phyloP scores from a whole-genome alignment of 2,888 invertebrate genomes.

The Dione juno region DNA sequence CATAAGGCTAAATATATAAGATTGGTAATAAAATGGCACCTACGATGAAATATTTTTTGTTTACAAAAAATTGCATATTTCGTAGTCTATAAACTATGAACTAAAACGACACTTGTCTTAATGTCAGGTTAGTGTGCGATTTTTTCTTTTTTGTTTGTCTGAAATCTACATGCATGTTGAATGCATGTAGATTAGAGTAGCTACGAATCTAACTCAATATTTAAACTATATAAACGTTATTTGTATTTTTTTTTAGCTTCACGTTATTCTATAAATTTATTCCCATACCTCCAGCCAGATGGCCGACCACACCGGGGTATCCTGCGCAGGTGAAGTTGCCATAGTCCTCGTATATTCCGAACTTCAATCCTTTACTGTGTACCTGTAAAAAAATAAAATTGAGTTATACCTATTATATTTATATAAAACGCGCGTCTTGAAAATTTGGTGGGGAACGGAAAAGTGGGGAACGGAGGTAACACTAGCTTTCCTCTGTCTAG shows the following conservation, averaged over 20 bases:
- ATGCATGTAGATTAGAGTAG: too few species aligned
- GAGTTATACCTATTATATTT: too few species aligned
- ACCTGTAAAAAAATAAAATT: conserved; percentile 82
- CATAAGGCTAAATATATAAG: conserved; percentile 1
- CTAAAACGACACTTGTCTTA: neutral
- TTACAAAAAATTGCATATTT: neutral
- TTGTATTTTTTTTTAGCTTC: too few species aligned
- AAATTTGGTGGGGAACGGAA: too few species aligned
- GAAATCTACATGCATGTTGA: too few species aligned
- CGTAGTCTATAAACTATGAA: neutral
- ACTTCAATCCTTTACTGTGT: conserved; percentile 95
- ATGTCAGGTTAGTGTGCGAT: too few species aligned
- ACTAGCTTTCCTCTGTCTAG: too few species aligned
- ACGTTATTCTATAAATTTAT: too few species aligned
- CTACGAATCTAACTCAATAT: too few species aligned
- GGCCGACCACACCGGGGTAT: conserved; percentile 96
- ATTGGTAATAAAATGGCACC: conserved; percentile 17
- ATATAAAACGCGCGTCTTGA: too few species aligned
- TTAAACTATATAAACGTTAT: too few species aligned
- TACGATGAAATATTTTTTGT: conserved; percentile 2
- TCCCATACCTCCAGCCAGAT: conserved; percentile 85
- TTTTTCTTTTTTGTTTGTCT: neutral
- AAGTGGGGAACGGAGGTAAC: too few species aligned
- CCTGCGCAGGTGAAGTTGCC: conserved; percentile 99
- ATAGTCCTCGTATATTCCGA: conserved; percentile 99